Conservation (phyloP, 92 coral and sea anemone genomes). For the Palythoa grandiflora region DNA sequence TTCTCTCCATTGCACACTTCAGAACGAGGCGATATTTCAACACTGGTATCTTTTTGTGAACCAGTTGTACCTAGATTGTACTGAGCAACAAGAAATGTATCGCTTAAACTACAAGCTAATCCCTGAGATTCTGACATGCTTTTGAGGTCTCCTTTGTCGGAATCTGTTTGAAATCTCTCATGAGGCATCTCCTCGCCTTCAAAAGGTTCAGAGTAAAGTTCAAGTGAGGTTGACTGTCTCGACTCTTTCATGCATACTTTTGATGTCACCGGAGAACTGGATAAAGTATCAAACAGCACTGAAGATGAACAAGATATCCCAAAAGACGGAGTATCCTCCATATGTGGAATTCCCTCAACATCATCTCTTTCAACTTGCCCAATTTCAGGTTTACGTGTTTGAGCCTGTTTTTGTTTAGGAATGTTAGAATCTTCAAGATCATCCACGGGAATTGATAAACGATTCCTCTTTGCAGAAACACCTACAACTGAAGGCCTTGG, state of each 20-base stretch:
- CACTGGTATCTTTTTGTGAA: neutral
- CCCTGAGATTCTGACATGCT: constrained; percentile 62
- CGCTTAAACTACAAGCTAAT: constrained; percentile 81
- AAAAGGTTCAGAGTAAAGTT: constrained; percentile 84
- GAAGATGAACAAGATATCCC: constrained; percentile 33
- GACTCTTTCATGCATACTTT: neutral
- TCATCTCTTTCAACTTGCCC: neutral
- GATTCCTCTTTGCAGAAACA: neutral
- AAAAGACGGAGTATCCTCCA: constrained; percentile 23
- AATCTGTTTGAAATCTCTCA: neutral
- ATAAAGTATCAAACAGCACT: constrained; percentile 21
- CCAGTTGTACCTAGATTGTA: constrained; percentile 51
- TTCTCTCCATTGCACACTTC: neutral
- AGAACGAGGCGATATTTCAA: neutral
- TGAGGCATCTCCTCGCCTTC: constrained; percentile 57
- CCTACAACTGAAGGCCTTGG: neutral
- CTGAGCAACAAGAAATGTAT: constrained; percentile 75
- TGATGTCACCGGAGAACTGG: constrained; percentile 1
- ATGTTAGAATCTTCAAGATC: constrained; percentile 50
- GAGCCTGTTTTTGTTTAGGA: constrained; percentile 52
- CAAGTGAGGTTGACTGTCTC: constrained; percentile 67
- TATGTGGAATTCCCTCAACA: neutral
- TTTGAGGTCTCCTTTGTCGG: constrained; percentile 2
- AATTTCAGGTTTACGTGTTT: neutral
- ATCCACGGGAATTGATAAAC: constrained; percentile 14